Percentiles rank a stretch among this genome's conserved stretches.
Conservation (phyloP, 2,113 vertebrate genomes). For the Mystacornis crossleyi region DNA sequence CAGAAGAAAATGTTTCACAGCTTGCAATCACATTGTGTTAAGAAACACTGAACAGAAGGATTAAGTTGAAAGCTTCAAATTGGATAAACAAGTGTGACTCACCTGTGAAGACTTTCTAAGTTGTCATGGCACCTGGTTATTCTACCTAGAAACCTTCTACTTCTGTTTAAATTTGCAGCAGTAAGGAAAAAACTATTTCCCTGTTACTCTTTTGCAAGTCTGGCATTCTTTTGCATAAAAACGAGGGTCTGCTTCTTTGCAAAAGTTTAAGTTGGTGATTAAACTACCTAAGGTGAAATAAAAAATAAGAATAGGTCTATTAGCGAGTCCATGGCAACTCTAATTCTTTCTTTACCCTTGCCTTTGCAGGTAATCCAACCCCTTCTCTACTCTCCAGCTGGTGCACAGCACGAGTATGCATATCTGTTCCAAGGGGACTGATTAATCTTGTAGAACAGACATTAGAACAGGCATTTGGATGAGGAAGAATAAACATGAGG, state of each 20-base stretch:
- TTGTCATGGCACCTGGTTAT: neutral
- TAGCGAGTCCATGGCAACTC: neutral
- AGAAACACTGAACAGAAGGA: neutral
- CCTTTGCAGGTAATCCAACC: neutral
- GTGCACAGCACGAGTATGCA: neutral
- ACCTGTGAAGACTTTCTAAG: neutral
- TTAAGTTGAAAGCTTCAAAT: neutral
- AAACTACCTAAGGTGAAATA: neutral
- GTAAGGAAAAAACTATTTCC: neutral
- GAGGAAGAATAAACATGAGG: neutral
- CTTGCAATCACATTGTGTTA: neutral
- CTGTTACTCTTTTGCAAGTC: neutral
- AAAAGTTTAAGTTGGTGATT: neutral
- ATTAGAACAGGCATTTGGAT: neutral
- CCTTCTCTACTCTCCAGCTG: neutral
- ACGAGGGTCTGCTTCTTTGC: neutral
- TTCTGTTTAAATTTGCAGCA: neutral
- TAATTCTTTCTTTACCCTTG: neutral
- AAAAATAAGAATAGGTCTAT: neutral
- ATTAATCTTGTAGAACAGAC: neutral
- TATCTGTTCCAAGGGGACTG: neutral
- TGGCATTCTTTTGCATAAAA: neutral
- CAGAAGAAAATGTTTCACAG: neutral
- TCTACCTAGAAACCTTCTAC: neutral
- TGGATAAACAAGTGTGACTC: neutral